Percentiles rank a stretch among this genome's conserved stretches.
Evolutionary conservation across 1,140 invertebrate genomes (phyloP).

Genomic region (Drosophila truncata): DNA sequence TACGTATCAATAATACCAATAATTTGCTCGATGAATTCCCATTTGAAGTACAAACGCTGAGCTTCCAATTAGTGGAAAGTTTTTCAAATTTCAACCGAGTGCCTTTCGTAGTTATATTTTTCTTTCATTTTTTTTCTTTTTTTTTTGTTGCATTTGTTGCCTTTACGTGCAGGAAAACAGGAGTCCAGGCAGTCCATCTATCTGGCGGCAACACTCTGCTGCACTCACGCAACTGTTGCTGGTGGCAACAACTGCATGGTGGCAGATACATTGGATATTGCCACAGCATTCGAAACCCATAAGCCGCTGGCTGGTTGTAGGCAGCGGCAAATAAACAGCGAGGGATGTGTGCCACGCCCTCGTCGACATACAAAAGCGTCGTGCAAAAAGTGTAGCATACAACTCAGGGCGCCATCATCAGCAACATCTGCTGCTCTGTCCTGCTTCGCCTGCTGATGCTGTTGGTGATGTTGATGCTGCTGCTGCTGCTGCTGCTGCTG

Average conservation of each 20-base stretch:
- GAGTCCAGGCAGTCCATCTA: constrained; percentile 56
- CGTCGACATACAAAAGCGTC: constrained; percentile 19
- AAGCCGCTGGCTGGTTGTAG: constrained; percentile 58
- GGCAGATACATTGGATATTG: constrained; percentile 31
- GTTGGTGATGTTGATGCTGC: constrained; percentile 1
- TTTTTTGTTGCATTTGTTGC: constrained; percentile 2
- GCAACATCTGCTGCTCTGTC: constrained; percentile 39
- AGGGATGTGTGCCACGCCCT: constrained; percentile 40
- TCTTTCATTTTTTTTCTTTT: background rate
- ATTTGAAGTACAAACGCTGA: constrained; percentile 49
- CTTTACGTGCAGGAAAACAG: constrained; percentile 22
- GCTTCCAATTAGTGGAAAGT: constrained; percentile 66
- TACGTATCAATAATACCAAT: constrained; percentile 16
- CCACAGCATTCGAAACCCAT: constrained; percentile 60
- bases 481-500: constrained; percentile 22
- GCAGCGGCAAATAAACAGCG: constrained; percentile 62
- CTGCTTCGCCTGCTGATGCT: constrained; percentile 7
- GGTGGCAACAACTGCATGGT: constrained; percentile 38
- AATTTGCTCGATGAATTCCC: constrained; percentile 33
- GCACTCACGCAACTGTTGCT: constrained; percentile 54
- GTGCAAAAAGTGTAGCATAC: constrained; percentile 61
- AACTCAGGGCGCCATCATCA: constrained; percentile 50
- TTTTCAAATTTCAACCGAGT: constrained; percentile 47
- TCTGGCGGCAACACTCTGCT: constrained; percentile 43
- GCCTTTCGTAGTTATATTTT: constrained; percentile 13